Base-by-base conservation (phyloP, 2,797 vertebrate genomes). In the Gymnothorax javanicus region DNA sequence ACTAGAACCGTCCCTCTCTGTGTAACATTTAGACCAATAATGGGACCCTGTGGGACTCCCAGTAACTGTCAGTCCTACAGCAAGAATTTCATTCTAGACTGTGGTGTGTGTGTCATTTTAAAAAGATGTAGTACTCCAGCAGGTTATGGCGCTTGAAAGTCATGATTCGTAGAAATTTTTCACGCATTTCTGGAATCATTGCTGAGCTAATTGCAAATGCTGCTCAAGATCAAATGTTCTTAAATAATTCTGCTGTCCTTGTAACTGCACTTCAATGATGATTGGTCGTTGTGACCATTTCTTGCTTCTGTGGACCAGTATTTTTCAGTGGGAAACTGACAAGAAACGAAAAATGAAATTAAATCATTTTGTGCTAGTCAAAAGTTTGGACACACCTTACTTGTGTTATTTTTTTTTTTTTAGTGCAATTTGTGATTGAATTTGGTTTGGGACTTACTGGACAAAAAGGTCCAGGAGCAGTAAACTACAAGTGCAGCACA, bases 141-240 rank as follows among this genome's bases (percentile, higher is more conserved):
- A 69, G 64, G 64, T 25, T 67, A 69, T 69, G 64, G 23, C 64
- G 2, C 64, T 25, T 25, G n/a, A 25, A 25, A 69, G 23, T 25
- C 64, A 0, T n/a, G 64, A 69, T n/a, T 23, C n/a, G 2, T 25
- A 69, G 25, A 69, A 23, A n/a, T 69, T 69, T 69, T 69, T 69
- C 64, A 69, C n/a, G 25, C 64, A 69, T 69, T 69, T 69, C 64
- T 69, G 64, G 64, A 64, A 64, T 64, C 62, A 64, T 64, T 62
- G 60, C 64, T n/a, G 1, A 67, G 64, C 64, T 64, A 13, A 64
- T 64, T 64, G 62, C 62, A 64, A 64, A 64, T 5, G 62, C 6
- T 23, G 17, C 23, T 64, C 62, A 64, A 6, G 62, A 64, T 64
- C 4, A 64, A 64, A 64, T 20, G 15, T 6, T 6, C 62, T 64